Evolutionary conservation across 2,888 invertebrate species (phyloP).

Genomic region (Iselma pallidipennis): DNA sequence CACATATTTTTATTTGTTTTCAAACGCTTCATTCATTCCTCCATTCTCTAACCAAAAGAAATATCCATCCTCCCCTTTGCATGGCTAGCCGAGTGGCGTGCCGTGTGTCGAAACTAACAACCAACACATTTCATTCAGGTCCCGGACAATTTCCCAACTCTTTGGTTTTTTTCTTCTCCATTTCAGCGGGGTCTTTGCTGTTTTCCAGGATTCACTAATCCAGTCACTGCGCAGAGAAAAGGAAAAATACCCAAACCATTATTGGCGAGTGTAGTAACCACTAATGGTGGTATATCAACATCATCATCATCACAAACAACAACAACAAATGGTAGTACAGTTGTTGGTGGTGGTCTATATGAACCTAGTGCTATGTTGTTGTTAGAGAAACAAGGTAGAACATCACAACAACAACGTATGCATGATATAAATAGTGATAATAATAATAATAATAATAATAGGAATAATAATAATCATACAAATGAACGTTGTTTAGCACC

Average conservation of each 20-base stretch:
- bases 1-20: too few species aligned
- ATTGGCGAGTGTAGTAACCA: conserved; percentile 66
- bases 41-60: conserved; percentile 16
- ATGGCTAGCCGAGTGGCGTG: conserved; percentile 57
- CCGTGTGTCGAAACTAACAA: conserved; percentile 56
- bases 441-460: conserved; percentile 22
- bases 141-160: conserved; percentile 56
- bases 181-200: conserved; percentile 84
- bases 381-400: conserved; percentile 75
- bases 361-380: conserved; percentile 71
- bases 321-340: conserved; percentile 37
- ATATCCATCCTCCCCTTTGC: conserved; percentile 46
- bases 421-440: conserved; percentile 53
- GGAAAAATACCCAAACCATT: conserved; percentile 76
- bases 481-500: conserved; percentile 64
- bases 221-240: conserved; percentile 75
- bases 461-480: conserved; percentile 24
- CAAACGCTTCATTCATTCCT: conserved; percentile 10
- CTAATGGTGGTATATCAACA: conserved; percentile 42
- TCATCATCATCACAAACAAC: conserved; percentile 30
- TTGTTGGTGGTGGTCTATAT: conserved; percentile 45
- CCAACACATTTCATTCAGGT: conserved; percentile 49
- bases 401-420: conserved; percentile 74
- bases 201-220: conserved; percentile 81
- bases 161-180: conserved; percentile 61